Base-by-base conservation (phyloP, 2,113 vertebrate genomes). In the Lycocorax pyrrhopterus region DNA sequence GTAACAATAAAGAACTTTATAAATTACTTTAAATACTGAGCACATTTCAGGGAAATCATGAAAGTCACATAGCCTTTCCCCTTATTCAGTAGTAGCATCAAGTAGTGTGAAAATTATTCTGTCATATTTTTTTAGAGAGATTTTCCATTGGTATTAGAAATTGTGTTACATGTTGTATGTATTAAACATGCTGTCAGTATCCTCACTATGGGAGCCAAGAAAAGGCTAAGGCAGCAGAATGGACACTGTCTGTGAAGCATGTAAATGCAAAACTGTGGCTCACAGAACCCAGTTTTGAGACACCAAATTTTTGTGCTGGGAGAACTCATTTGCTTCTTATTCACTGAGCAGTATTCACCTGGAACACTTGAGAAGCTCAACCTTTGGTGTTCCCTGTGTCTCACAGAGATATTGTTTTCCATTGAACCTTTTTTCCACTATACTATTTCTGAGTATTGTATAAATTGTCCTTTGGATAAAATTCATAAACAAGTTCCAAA, bases 101-200 rank as follows among this genome's bases (percentile, higher is more conserved):
- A 67, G 14, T 13, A 64, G 10, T 13, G 12, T 51, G 51, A 10
- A 72, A 81, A 52, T 37, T 4, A 46, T 59, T 10, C 3, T 37
- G 37, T 5, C 22, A 7, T 60, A 44, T 56, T 78, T 39, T 67
- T 13, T 56, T 8, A 27, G 20, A 43, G 2, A 90, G 4, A 5
- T 35, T 47, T 88, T 79, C 25, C 7, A 22, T 1, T 53, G 10
- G 3, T 58, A 33, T 18, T 32, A 79, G 22, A 60, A 79, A 67
- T 13, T 20, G 1, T 64, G 25, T 1, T 1, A 23, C 41, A 20
- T 15, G 11, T 29, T 62, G 15, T 30, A 47, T 0, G 1, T 18
- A 47, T 52, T 18, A 75, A 64, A 56, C 2, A 1, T 9, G 3
- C 20, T 43, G 35, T 58, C 29, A 77, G 5, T 23, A 46, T 44